A percentile compares a stretch with the other conserved stretches of the same genome.
These are phyloP conservation scores for Xylocampa areola DNA, from an alignment of 2,888 invertebrate genomes.

Conservation along the genomic window DNA sequence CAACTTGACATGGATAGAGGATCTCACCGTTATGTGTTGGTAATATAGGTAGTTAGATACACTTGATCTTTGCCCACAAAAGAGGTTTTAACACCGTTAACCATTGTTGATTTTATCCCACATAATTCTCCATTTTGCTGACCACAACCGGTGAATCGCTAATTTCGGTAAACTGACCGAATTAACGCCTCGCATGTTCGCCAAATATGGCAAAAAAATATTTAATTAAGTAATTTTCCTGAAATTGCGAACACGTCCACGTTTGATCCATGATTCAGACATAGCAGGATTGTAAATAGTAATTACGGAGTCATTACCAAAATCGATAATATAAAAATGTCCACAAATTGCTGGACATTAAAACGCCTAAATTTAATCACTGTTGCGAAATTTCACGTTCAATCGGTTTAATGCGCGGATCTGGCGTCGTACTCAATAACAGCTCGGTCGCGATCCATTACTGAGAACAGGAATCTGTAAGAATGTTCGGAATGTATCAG, in stretches of 20 bases:
- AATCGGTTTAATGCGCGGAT: constrained; percentile 38
- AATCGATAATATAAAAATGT: constrained; percentile 24
- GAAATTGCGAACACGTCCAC: constrained; percentile 19
- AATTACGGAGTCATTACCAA: constrained; percentile 32
- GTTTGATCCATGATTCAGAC: constrained; percentile 21
- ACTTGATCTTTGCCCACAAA: constrained; percentile 50
- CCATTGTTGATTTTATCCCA: constrained; percentile 42
- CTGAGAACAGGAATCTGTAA: constrained; percentile 75
- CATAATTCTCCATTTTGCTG: constrained; percentile 28
- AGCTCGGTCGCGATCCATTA: constrained; percentile 64
- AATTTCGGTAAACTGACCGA: constrained; percentile 18
- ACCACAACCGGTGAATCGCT: constrained; percentile 26
- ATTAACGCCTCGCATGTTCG: constrained; percentile 18
- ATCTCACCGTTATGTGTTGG: constrained; percentile 63
- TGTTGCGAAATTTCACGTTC: constrained; percentile 39
- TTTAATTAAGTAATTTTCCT: constrained; percentile 22
- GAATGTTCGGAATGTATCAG: constrained; percentile 79
- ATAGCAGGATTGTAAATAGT: constrained; percentile 36
- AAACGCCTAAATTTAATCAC: constrained; percentile 45
- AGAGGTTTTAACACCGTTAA: constrained; percentile 55
- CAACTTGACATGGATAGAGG: constrained; percentile 53
- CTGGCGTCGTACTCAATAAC: constrained; percentile 73
- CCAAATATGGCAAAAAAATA: constrained; percentile 13
- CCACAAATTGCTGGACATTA: constrained; percentile 41
- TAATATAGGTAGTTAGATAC: constrained; percentile 47